Conservation (phyloP, 2,797 vertebrate genomes). For the Odontamblyopus rebecca region DNA sequence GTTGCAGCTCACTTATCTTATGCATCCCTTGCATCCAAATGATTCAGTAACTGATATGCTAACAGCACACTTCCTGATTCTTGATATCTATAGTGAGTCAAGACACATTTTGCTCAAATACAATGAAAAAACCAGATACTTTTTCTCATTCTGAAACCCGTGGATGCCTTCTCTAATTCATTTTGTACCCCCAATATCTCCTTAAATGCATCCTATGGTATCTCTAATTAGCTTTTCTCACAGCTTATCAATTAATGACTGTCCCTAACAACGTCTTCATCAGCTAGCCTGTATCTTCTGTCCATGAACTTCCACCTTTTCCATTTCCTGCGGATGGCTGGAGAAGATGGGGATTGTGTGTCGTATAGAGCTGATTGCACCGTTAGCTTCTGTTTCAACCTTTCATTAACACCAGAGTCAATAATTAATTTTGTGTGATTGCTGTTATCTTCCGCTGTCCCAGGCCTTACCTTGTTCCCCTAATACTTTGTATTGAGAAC, state of each 20-base stretch:
- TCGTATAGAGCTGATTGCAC: conserved; percentile 65
- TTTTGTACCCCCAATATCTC: conserved; percentile 28
- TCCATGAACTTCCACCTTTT: conserved; percentile 66
- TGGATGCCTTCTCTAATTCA: background rate
- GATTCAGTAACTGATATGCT: too few relatives aligned
- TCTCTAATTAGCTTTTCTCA: conserved; percentile 67
- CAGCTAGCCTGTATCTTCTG: conserved; percentile 56
- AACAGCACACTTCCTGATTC: too few relatives aligned
- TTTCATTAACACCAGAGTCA: conserved; percentile 72
- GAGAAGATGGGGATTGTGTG: conserved; percentile 45
- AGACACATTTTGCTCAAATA: too few relatives aligned
- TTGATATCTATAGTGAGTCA: too few relatives aligned
- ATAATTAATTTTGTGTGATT: conserved; percentile 73
- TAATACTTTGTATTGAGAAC: conserved; percentile 18
- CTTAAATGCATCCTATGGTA: conserved; percentile 24
- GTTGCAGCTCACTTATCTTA: too few relatives aligned
- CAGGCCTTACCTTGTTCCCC: conserved; percentile 16
- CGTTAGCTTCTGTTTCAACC: conserved; percentile 67
- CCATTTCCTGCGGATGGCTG: conserved; percentile 46
- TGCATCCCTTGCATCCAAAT: too few relatives aligned
- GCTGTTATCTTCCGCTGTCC: conserved; percentile 62
- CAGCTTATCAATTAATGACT: conserved; percentile 70
- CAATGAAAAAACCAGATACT: too few relatives aligned
- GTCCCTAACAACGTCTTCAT: conserved; percentile 66
- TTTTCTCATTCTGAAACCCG: too few relatives aligned